These are phyloP conservation scores for Ancistrus triradiatus DNA, from an alignment of 2,113 vertebrate species.

Conservation along the genomic window DNA sequence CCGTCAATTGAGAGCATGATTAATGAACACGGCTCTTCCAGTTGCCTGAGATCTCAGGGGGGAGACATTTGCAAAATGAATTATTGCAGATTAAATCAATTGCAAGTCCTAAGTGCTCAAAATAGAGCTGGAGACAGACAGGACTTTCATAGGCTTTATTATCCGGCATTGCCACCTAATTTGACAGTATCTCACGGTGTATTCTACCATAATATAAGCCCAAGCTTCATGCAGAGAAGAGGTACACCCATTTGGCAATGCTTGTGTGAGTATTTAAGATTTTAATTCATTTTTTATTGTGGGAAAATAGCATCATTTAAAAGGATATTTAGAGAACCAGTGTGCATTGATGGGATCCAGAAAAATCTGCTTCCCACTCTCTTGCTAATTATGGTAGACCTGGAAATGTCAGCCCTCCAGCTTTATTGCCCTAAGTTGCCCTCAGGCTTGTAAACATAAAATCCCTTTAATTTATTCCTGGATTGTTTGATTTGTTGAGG, in stretches of 20 bases:
- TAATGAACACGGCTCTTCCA: constrained; percentile 37
- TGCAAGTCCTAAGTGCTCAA: constrained; percentile 39
- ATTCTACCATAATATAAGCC: not conserved
- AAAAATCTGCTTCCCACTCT: constrained; percentile 27
- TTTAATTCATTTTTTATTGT: no score
- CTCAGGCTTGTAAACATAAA: constrained; percentile 20
- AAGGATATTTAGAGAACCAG: no score
- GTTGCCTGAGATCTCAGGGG: constrained; percentile 24
- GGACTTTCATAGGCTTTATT: not conserved
- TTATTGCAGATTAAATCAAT: constrained; percentile 44
- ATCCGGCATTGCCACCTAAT: not conserved
- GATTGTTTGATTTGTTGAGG: no score
- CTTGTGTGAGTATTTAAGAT: no score
- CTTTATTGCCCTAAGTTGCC: constrained; percentile 26
- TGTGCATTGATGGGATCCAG: no score
- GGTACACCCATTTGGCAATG: no score
- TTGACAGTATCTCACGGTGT: not conserved
- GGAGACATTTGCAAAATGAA: constrained; percentile 44
- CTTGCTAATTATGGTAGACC: constrained; percentile 17
- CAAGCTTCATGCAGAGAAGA: not conserved
- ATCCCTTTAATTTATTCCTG: no score
- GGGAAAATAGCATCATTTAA: no score
- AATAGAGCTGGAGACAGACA: constrained; percentile 32
- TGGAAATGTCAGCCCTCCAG: constrained; percentile 30
- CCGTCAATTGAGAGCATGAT: constrained; percentile 33